Evolutionary conservation across 2,113 vertebrate species (phyloP), one percentile per base, ranked within the genome.

Genomic region (Corythornis cristatus): DNA sequence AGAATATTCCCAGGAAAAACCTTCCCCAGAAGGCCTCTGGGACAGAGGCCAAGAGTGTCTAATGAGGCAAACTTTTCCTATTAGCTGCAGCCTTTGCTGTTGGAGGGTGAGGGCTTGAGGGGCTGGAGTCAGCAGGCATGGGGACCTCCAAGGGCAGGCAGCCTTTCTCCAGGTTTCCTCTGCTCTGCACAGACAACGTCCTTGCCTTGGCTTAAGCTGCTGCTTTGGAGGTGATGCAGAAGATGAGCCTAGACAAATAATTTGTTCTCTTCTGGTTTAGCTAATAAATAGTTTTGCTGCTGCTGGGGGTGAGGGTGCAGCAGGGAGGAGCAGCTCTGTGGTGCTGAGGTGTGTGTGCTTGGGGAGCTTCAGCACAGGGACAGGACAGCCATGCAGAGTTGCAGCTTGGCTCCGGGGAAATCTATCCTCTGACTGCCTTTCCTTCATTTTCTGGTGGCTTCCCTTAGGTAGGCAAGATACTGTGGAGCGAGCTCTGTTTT

Each of bases 11-110:
- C 26, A 43, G 72, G 65, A 86, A 80, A 71, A 91, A 9, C 23
- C 60, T 75, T 89, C 65, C 93, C 81, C 74, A 57, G 65, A 87
- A 70, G 62, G 91, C 89, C 83, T 37, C 86, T 93, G 86, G 88
- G 76, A 83, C 31, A 19, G 56, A 74, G 48, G 83, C 90, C 92
- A 95, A 56, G 48, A 90, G 65, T 3, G 3, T 77, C 72, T 90
- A 80, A 88, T 56, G 83, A 95, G 73, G 80, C 77, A 67, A 85
- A 74, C 80, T 88, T 84, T 86, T 83, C 67, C 80, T 67, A 19
- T 86, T 80, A 84, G 70, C 74, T 88, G 77, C 61, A 53, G 73
- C 31, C 37, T 56, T 66, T 90, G 46, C 42, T 74, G 26, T 53
- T 57, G 50, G 67, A 88, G 50, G 12, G 11, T 42, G 57, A 71